These are phyloP conservation scores for Anoplolepis gracilipes DNA, from an alignment of 1,140 invertebrate species.

Conservation along the genomic window DNA sequence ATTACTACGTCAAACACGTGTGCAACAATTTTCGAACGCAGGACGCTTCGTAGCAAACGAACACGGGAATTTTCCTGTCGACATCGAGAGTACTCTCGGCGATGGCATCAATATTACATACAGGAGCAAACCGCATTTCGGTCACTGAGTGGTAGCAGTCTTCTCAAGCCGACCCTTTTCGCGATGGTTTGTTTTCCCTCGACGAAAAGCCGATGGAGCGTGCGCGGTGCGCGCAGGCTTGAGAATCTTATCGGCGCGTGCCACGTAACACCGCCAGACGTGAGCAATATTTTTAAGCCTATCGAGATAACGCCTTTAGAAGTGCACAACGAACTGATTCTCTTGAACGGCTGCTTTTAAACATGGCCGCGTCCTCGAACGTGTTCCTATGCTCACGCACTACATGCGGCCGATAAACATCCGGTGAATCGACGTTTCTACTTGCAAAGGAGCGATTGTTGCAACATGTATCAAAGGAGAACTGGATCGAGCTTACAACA, in stretches of 20 bases:
- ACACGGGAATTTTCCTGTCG: neutral
- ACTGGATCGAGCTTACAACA: slow-evolving; percentile 18
- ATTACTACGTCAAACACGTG: neutral
- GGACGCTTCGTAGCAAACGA: neutral
- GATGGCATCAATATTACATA: slow-evolving; percentile 24
- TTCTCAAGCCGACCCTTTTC: neutral
- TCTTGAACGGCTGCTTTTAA: slow-evolving; percentile 42
- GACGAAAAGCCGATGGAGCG: slow-evolving; percentile 2
- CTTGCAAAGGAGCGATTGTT: slow-evolving; percentile 52
- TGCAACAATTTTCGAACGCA: neutral
- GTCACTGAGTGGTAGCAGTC: neutral
- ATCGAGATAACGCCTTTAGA: slow-evolving; percentile 50
- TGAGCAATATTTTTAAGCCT: slow-evolving; percentile 60
- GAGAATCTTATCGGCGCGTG: slow-evolving; percentile 39
- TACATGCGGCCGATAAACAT: slow-evolving; percentile 38
- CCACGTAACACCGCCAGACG: slow-evolving; percentile 25
- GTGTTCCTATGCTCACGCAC: neutral
- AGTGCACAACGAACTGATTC: slow-evolving; percentile 43
- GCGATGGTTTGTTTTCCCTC: neutral
- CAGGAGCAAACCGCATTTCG: slow-evolving; percentile 14
- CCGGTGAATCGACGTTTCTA: slow-evolving; percentile 59
- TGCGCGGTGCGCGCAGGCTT: slow-evolving; percentile 28
- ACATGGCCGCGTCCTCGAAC: neutral
- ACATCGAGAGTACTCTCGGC: neutral
- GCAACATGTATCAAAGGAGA: slow-evolving; percentile 48